These are phyloP conservation scores for Phocoena sinus DNA, from an alignment of 2,113 vertebrate species.

Conservation along the genomic window DNA sequence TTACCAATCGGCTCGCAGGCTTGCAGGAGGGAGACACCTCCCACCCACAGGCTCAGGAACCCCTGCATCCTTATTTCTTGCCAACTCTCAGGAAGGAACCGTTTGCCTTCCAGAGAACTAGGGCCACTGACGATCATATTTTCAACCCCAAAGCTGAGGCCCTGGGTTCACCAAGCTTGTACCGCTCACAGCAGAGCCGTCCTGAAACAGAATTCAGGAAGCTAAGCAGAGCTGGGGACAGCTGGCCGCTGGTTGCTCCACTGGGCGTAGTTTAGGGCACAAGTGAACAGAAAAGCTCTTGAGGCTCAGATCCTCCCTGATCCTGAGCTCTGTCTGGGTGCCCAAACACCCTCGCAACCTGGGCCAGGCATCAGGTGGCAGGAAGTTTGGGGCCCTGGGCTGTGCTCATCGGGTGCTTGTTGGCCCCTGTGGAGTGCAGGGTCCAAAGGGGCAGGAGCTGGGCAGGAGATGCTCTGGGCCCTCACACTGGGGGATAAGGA, in stretches of 20 bases:
- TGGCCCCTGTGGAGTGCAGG: background rate
- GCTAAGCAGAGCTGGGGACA: background rate
- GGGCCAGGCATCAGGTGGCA: background rate
- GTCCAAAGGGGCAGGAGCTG: background rate
- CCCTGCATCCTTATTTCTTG: background rate
- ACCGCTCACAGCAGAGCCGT: accelerated
- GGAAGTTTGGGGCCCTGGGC: background rate
- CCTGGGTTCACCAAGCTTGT: background rate
- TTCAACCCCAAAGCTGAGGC: too few relatives aligned
- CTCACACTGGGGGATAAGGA: background rate
- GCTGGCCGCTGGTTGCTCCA: background rate
- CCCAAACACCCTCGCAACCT: background rate
- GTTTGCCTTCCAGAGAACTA: background rate
- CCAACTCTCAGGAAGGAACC: background rate
- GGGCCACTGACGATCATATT: background rate
- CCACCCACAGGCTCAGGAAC: background rate
- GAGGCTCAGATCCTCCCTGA: background rate
- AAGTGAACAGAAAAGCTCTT: background rate
- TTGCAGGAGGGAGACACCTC: background rate
- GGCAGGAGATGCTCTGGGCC: background rate
- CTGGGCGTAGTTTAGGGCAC: background rate
- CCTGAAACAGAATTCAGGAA: background rate
- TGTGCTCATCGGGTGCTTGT: background rate
- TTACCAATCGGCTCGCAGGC: accelerated
- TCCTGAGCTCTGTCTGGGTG: background rate